Base-by-base conservation (phyloP, 2,888 invertebrate species). In the Osmoderma eremita region DNA sequence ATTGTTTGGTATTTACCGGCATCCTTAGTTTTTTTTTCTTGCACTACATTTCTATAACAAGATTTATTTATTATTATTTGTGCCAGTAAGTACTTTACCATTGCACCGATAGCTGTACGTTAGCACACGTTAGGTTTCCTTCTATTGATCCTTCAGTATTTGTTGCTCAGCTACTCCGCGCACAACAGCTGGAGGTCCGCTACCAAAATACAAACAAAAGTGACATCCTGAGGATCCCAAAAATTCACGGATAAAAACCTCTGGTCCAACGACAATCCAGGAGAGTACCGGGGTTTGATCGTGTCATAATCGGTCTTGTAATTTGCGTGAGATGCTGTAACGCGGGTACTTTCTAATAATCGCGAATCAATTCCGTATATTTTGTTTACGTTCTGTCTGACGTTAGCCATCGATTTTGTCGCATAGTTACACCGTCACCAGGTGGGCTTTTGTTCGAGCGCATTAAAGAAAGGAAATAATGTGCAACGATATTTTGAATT, bases 171-270 rank as follows among this genome's bases (percentile, higher is more conserved):
- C 72, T 69, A 70, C 69, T 70, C 24, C 68, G 69, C 68, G 64
- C 65, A 62, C 65, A 71, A 71, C 73, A 73, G 73, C 73, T 73
- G 73, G 67, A 73, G 65, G 36, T 63, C 66, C 65, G 56, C 68
- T 65, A 72, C 63, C 70, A 72, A 69, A 72, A 65, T 68, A 68
- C 53, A 69, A 64, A 68, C 68, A 65, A 65, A 63, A 65, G 64
- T 64, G 63, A 66, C 58, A 58, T 49, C 39, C 24, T 13, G n/a
- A 53, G 36, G 53, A 53, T 22, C 42, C 30, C 39, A 12, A 56
- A n/a, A n/a, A 39, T 42, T 24, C 58, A 30, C 3, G 12, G 42
- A 42, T 30, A 15, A 12, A 10, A n/a, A n/a, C n/a, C n/a, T n/a
- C n/a, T n/a, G 24, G 17, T 41, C 3, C 45, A 17, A 4, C 8